Conservation (phyloP, 2,888 invertebrate genomes). For the Philhelius pedissequus region DNA sequence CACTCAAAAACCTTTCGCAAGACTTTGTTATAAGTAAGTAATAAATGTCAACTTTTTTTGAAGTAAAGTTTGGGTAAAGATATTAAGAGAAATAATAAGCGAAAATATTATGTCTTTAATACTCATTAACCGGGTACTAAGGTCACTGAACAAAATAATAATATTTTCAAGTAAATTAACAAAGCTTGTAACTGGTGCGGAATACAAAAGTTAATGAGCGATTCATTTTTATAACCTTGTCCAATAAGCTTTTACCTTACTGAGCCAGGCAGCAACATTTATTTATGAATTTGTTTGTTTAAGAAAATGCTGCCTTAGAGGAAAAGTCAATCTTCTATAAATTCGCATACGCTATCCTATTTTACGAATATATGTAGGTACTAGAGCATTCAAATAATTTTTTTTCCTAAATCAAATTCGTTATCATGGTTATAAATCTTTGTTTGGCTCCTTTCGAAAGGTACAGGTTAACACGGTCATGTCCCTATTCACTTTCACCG, state of each 20-base stretch:
- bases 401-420: not conserved
- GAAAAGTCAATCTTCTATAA: not conserved
- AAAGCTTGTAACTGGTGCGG: too few relatives aligned
- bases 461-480: not conserved
- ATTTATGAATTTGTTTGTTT: not conserved
- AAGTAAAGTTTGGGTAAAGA: too few relatives aligned
- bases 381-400: not conserved
- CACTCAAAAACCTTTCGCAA: too few relatives aligned
- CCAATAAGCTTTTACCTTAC: not conserved
- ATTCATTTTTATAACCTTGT: not conserved
- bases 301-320: not conserved
- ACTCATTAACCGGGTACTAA: too few relatives aligned
- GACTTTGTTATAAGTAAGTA: too few relatives aligned
- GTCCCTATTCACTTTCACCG: conserved; percentile 3
- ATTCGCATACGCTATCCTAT: not conserved
- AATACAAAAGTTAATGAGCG: not conserved
- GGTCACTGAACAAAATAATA: too few relatives aligned
- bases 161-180: too few relatives aligned
- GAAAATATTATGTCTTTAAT: too few relatives aligned
- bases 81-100: too few relatives aligned
- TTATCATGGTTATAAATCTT: not conserved
- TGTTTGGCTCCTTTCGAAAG: not conserved
- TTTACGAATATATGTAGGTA: not conserved
- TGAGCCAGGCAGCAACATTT: not conserved
- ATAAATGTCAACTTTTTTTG: too few relatives aligned